Base-by-base conservation (phyloP, 2,113 vertebrate species). In the Thinocorus orbignyianus region DNA sequence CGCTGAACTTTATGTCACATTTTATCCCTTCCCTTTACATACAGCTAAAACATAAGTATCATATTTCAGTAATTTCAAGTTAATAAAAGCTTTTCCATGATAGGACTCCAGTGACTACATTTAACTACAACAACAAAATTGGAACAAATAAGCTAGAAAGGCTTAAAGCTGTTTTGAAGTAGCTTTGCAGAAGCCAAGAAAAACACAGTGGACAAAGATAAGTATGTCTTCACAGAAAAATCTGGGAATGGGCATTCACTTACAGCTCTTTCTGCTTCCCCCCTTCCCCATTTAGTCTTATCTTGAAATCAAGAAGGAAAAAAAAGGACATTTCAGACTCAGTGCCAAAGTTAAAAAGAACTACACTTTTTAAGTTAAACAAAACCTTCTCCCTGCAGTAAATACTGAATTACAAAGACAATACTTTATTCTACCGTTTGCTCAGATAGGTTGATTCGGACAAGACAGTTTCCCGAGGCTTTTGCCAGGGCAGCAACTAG, bases 391-490 rank as follows among this genome's bases (percentile, higher is more conserved):
- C 18, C 23, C 28, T 30, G 10, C 23, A n/a, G 68, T 4, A 68
- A 79, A 73, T n/a, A 51, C 8, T 0, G 7, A 72, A 31, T 22
- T 49, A n/a, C 7, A 19, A 84, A 62, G 41, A 35, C 4, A 69
- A 5, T 30, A 46, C 24, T 73, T 89, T 55, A 49, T 66, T 92
- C 78, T 98, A 99, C 99, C 82, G 99, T 99, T 97, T 99, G 99
- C 65, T 99, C 99, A 9, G 99, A 99, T 49, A 99, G 97, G 97
- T 99, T 99, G 97, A 99, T 99, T 94, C 99, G 97, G 97, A 99
- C 98, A 66, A 99, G 99, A 26, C 95, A 98, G 95, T 99, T 99
- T 83, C 99, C 99, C 1, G 99, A 99, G 22, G 99, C 99, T 93
- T 99, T 99, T 51, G 99, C 99, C 82, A 99, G 95, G 6, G 99